Evolutionary conservation across 2,888 invertebrate genomes (phyloP), one percentile per base, ranked within the genome.

Genomic region (Idaea straminata): DNA sequence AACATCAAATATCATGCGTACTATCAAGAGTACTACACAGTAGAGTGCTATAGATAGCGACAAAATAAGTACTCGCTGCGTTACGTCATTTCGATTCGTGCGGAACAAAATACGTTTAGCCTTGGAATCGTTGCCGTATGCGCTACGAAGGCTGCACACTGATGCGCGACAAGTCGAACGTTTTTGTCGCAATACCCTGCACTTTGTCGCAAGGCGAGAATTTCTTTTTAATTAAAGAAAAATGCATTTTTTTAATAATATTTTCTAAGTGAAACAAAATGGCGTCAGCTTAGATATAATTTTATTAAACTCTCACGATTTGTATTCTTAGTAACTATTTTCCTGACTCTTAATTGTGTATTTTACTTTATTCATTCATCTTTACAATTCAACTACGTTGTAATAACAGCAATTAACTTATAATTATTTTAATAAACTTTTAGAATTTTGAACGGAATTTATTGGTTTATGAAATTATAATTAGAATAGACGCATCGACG

Each of bases 81-180:
- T 87, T 79, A 87, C 88, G 91, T 91, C 83, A 91, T 79, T 74
- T 74, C 81, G 83, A 81, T 80, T 77, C 81, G 86, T 84, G 86
- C 87, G 88, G 89, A 89, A 90, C 89, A 85, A 88, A 90, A 89
- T 89, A 87, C 83, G 77, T 76, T 79, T 87, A 86, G 87, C 91
- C 92, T 91, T 92, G 92, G 83, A 83, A 78, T 76, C 74, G 77
- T 79, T 77, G 80, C 81, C 85, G 85, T 81, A 85, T 85, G 85
- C 86, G 86, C 80, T 69, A 67, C 71, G 69, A 81, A 83, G 82
- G 83, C 76, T 74, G 77, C 38, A 71, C 74, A 63, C 77, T 74
- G 74, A 74, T 82, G 74, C 73, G 72, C 75, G 77, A 77, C 72
- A 74, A 69, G 34, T 34, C 34, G 59, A 34, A 47, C 47, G 36